phyloP scores from a whole-genome alignment of 2,113 vertebrate species.

The Oreochromis spilurus region DNA sequence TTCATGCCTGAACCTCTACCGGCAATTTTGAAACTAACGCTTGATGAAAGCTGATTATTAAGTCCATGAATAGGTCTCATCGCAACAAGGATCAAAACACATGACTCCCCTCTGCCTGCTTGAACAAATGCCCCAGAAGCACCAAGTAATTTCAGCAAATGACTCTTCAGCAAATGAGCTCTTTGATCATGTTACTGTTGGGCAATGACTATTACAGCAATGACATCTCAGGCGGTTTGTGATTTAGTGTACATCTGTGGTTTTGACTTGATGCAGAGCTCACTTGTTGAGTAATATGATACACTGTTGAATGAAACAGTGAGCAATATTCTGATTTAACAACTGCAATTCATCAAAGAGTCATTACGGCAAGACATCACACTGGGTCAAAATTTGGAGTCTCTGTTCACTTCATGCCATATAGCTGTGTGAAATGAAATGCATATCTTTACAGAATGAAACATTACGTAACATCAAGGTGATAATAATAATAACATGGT shows the following conservation, averaged over 20 bases:
- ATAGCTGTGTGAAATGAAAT: not conserved
- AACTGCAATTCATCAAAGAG: not conserved
- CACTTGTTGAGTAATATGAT: not conserved
- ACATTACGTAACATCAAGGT: not conserved
- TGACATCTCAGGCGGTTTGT: not conserved
- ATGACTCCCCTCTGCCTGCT: slow-evolving; percentile 37
- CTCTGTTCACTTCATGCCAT: not conserved
- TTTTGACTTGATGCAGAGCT: slow-evolving; percentile 2
- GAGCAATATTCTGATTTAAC: not conserved
- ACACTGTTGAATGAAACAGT: not conserved
- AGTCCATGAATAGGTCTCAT: slow-evolving; percentile 39
- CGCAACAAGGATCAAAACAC: slow-evolving; percentile 41
- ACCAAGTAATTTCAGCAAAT: slow-evolving; percentile 41
- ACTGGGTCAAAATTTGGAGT: not conserved
- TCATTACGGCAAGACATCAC: not conserved
- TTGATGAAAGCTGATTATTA: slow-evolving; percentile 58
- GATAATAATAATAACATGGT: not conserved
- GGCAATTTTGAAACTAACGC: slow-evolving; percentile 18
- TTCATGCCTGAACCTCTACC: not conserved
- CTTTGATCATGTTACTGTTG: slow-evolving; percentile 42
- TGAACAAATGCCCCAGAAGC: slow-evolving; percentile 32
- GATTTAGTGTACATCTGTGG: slow-evolving; percentile 5
- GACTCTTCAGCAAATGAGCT: slow-evolving; percentile 34
- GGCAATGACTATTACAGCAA: slow-evolving; percentile 11
- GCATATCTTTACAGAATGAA: not conserved